Conservation (phyloP, 2,113 vertebrate species). For the Pygoscelis adeliae region DNA sequence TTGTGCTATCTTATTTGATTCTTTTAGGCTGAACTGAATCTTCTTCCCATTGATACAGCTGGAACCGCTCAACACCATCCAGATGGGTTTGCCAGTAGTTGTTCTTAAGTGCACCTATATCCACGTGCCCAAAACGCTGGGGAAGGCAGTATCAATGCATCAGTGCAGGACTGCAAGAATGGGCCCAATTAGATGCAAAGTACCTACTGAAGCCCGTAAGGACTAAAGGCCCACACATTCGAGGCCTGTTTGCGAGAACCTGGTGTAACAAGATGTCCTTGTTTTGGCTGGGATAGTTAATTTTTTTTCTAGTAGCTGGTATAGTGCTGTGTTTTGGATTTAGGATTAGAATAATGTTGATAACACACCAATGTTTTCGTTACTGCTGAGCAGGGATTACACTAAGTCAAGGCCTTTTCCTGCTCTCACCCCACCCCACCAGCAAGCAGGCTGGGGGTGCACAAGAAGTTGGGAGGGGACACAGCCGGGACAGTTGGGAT, state of each 20-base stretch:
- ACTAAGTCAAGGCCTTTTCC: too few species aligned
- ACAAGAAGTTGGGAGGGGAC: too few species aligned
- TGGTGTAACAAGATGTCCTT: background rate
- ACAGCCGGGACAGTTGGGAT: too few species aligned
- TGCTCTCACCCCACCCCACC: too few species aligned
- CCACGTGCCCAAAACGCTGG: background rate
- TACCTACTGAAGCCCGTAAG: background rate
- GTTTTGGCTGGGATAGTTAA: too few species aligned
- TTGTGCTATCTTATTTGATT: background rate
- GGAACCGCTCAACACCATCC: background rate
- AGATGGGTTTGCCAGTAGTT: background rate
- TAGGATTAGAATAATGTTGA: too few species aligned
- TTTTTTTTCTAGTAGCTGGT: too few species aligned
- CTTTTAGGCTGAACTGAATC: background rate
- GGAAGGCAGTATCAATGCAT: background rate
- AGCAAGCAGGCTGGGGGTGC: too few species aligned
- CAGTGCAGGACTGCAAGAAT: background rate
- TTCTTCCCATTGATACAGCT: background rate
- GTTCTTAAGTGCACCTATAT: background rate
- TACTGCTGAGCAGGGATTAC: too few species aligned
- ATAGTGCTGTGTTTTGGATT: too few species aligned
- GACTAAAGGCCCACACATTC: background rate
- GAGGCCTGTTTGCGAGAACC: background rate
- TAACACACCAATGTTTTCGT: too few species aligned
- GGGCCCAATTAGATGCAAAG: background rate